Evolutionary conservation across 2,888 invertebrate genomes (phyloP).

Genomic region (Bombyx huttoni): DNA sequence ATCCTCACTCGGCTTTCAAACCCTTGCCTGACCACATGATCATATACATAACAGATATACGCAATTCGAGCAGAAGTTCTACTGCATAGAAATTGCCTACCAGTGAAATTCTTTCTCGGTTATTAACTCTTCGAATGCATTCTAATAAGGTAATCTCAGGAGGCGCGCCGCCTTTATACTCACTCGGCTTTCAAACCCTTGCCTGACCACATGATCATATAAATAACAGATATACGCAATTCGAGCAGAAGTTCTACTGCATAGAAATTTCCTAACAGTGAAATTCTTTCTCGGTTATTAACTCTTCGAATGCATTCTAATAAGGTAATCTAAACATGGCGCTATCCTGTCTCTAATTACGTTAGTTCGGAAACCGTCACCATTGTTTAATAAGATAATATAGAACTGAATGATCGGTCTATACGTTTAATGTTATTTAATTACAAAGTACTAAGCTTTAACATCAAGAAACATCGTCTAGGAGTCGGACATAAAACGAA

Average conservation of each 20-base stretch:
- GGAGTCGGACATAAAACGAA: conserved; percentile 22
- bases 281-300: not conserved
- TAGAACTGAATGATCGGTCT: not conserved
- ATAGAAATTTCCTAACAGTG: not conserved
- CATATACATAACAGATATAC: not conserved
- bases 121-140: not conserved
- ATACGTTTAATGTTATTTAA: not conserved
- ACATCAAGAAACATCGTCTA: not conserved
- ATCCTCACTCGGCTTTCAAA: conserved; percentile 3
- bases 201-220: not conserved
- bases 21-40: not conserved
- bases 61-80: not conserved
- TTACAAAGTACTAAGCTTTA: not conserved
- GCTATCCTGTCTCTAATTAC: not conserved
- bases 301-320: not conserved
- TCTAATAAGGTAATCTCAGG: no score
- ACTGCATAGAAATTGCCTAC: not conserved
- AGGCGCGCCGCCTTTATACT: no score
- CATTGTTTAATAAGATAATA: no score
- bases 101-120: not conserved
- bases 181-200: conserved; percentile 2
- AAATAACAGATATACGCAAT: not conserved
- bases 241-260: not conserved
- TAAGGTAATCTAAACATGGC: not conserved
- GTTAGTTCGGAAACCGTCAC: not conserved